Evolutionary conservation across 2,888 invertebrate genomes (phyloP).

Genomic region (Zygaena filipendulae): DNA sequence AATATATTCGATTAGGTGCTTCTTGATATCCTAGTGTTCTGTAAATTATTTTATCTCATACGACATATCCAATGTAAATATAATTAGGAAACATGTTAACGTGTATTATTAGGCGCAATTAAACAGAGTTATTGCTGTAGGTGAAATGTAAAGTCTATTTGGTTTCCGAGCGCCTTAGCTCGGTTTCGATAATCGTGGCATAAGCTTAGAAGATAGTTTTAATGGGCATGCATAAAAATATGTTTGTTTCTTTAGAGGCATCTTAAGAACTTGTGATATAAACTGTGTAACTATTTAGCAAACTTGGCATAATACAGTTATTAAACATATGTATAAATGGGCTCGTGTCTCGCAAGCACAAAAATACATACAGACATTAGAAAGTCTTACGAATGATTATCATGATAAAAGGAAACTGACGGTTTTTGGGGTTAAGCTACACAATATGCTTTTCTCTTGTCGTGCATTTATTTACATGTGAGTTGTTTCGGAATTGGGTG

Average conservation of each 20-base stretch:
- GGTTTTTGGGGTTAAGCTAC: slow-evolving; percentile 50
- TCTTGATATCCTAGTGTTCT: slow-evolving; percentile 57
- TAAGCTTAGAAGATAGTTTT: slow-evolving; percentile 37
- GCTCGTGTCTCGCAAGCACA: slow-evolving; percentile 32
- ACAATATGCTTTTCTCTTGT: slow-evolving; percentile 52
- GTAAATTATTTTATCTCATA: slow-evolving; percentile 63
- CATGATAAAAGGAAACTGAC: slow-evolving; percentile 43
- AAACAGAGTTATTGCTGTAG: slow-evolving; percentile 46
- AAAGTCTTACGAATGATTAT: slow-evolving; percentile 40
- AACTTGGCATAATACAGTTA: slow-evolving; percentile 42
- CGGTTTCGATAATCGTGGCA: slow-evolving; percentile 30
- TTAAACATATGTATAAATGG: too few relatives aligned
- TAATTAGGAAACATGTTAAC: slow-evolving; percentile 53
- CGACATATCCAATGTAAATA: slow-evolving; percentile 64
- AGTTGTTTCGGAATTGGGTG: slow-evolving; percentile 47
- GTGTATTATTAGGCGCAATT: slow-evolving; percentile 63
- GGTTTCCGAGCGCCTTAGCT: slow-evolving; percentile 39
- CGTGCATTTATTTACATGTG: slow-evolving; percentile 60
- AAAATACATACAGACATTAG: slow-evolving; percentile 61
- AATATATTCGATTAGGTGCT: slow-evolving; percentile 60
- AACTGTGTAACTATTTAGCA: slow-evolving; percentile 52
- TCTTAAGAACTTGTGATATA: slow-evolving; percentile 67
- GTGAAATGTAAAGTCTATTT: too few relatives aligned
- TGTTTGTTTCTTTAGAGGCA: slow-evolving; percentile 65
- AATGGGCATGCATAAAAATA: slow-evolving; percentile 53